A percentile compares a stretch with the other conserved stretches of the same genome.
Evolutionary conservation across 2,888 invertebrate genomes (phyloP).

Genomic region (Bombylius discolor): DNA sequence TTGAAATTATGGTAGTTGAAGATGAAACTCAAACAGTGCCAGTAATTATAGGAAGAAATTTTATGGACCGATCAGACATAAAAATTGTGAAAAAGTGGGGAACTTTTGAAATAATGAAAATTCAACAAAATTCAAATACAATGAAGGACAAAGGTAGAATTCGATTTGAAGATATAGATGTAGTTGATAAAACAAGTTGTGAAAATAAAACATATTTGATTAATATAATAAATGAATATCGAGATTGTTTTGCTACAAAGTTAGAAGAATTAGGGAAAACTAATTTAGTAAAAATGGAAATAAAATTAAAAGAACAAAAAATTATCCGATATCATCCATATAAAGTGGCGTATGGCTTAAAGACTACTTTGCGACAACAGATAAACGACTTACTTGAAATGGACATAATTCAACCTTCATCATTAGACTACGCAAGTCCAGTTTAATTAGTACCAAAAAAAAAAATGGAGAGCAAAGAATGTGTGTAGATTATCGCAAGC

Average conservation of each 20-base stretch:
- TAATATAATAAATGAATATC: no score
- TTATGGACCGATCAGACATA: neutral
- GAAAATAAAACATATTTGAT: no score
- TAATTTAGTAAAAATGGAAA: no score
- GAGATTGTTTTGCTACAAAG: no score
- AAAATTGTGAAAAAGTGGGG: neutral
- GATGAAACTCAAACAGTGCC: neutral
- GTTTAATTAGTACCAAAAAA: conserved; percentile 20
- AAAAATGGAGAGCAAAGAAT: conserved; percentile 20
- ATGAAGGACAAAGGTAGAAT: neutral
- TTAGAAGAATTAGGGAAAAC: no score
- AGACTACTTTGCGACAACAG: conserved; percentile 5
- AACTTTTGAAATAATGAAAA: neutral
- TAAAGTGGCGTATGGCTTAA: neutral
- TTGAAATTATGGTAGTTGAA: no score
- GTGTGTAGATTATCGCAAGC: conserved; percentile 21
- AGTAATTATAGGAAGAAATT: neutral
- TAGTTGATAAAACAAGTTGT: neutral
- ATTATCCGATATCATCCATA: no score
- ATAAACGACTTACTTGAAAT: conserved; percentile 15
- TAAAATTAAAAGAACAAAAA: no score
- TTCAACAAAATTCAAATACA: neutral
- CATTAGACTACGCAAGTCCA: conserved; percentile 22
- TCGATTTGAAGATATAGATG: neutral
- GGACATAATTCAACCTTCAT: conserved; percentile 21